Evolutionary conservation across 37 sponge, comb jelly and placozoan genomes (phyloP), one percentile per base, ranked within the genome.

Genomic region (Axinella damicornis): DNA sequence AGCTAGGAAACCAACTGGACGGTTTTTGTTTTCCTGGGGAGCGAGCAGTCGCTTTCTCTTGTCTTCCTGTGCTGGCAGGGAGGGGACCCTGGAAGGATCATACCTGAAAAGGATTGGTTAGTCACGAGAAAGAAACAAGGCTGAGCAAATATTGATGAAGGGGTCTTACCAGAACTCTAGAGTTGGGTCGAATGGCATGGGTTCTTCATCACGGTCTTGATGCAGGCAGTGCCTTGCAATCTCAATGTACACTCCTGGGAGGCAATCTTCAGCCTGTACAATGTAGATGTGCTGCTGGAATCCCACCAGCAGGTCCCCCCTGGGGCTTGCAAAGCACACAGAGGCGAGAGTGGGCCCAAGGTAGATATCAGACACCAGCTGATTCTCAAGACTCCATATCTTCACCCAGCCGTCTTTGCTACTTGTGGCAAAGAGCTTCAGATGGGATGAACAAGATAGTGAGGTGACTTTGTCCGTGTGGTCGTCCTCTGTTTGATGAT

Each of bases 351-450:
- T 13, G 5, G 14, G 39, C 0, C 84, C 94, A 30, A 93, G 62
- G 53, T 80, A n/a, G 24, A 93, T 73, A 39, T 93, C 91, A 19
- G 81, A 40, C 0, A 93, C 59, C n/a, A 93, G 79, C 21, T 76
- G 84, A 68, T 80, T 72, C 25, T 70, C 76, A 0, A 41, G 17
- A 28, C 38, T 80, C 94, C 94, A 93, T 18, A 86, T 18, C 64
- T 93, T 92, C 27, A 92, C 70, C 25, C 33, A n/a, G 46, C 89
- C 89, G 46, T 92, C 93, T 0, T 16, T 34, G 30, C 80, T 68
- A 52, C 71, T 65, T 36, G 93, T 69, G 2, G 53, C 85, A 76
- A 92, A 85, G 5, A 92, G 60, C 17, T 60, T 28, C 34, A 88
- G 65, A 4, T 68, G 30, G 0, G 35, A 56, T 33, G 70, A 74